Conservation (phyloP, 2,888 invertebrate genomes). For the Tupiocoris notatus region DNA sequence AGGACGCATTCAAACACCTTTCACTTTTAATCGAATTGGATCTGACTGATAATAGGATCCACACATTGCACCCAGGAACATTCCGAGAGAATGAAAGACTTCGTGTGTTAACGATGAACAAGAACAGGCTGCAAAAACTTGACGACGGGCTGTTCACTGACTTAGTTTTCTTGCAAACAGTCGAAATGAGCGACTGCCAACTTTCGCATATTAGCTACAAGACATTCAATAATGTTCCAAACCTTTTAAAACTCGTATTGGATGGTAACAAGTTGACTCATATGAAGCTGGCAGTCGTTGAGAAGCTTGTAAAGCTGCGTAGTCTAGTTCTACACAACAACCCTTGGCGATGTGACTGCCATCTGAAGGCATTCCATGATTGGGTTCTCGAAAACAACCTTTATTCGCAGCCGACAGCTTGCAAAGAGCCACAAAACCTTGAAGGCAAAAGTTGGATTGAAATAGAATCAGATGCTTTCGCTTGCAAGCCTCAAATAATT, state of each 20-base stretch:
- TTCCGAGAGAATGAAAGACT: conserved; percentile 71
- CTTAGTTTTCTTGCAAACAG: conserved; percentile 69
- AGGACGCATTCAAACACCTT: conserved; percentile 72
- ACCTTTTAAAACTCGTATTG: conserved; percentile 67
- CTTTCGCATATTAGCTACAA: conserved; percentile 67
- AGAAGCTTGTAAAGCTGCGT: conserved; percentile 65
- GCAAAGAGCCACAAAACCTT: conserved; percentile 68
- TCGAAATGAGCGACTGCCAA: conserved; percentile 74
- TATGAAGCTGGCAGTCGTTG: conserved; percentile 61
- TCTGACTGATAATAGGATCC: conserved; percentile 67
- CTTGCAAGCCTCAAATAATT: conserved; percentile 75
- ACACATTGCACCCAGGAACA: conserved; percentile 56
- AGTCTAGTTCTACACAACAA: conserved; percentile 76
- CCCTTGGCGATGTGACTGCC: conserved; percentile 87
- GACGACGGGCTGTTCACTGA: conserved; percentile 75
- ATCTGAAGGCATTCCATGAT: conserved; percentile 73
- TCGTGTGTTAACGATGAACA: conserved; percentile 69
- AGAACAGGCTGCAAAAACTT: conserved; percentile 71
- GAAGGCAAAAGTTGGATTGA: conserved; percentile 71
- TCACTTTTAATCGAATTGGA: conserved; percentile 64
- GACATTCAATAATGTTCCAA: conserved; percentile 69
- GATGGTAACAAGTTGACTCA: conserved; percentile 70
- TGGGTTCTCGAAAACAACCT: conserved; percentile 72
- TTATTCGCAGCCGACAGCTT: conserved; percentile 72
- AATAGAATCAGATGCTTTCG: conserved; percentile 62